Percentiles rank a stretch among this genome's conserved stretches.
Conservation (phyloP, 2,888 invertebrate species). For the Eledona agricola region DNA sequence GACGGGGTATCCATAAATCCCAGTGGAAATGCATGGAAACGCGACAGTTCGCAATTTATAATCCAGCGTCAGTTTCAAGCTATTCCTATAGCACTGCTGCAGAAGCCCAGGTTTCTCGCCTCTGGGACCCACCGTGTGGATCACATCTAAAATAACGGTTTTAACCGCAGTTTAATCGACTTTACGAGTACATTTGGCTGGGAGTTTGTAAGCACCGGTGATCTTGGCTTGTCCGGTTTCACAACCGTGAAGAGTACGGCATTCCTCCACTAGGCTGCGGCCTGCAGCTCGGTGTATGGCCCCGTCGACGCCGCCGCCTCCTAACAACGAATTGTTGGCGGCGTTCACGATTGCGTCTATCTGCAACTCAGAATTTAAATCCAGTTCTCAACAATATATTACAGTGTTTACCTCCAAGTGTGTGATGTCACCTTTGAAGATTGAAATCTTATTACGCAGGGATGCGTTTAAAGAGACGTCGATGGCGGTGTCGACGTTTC, state of each 20-base stretch:
- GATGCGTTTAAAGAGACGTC: conserved; percentile 60
- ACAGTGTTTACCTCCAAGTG: conserved; percentile 69
- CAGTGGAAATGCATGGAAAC: conserved; percentile 92
- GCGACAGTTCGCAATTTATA: conserved; percentile 74
- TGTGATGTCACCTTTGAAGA: conserved; percentile 85
- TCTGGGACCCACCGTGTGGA: conserved; percentile 89
- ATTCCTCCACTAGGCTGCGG: conserved; percentile 72
- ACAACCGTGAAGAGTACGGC: conserved; percentile 77
- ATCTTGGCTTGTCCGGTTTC: conserved; percentile 84
- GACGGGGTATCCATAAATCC: conserved; percentile 89
- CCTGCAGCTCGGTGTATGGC: conserved; percentile 89
- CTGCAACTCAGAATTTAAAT: conserved; percentile 55
- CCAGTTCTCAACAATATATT: conserved; percentile 2
- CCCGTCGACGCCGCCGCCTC: conserved; percentile 92
- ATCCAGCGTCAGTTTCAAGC: conserved; percentile 67
- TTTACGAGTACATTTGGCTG: conserved; percentile 75
- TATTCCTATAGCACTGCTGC: conserved; percentile 75
- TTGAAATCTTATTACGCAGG: conserved; percentile 70
- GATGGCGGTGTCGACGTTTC: conserved; percentile 57
- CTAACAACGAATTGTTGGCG: conserved; percentile 77
- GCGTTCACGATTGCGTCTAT: conserved; percentile 92
- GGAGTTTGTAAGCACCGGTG: conserved; percentile 82
- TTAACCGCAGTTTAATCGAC: not conserved
- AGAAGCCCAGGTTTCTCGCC: conserved; percentile 74
- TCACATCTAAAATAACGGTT: conserved; percentile 74